Conservation (phyloP, 2,113 vertebrate species). For the Tachysurus vachellii region DNA sequence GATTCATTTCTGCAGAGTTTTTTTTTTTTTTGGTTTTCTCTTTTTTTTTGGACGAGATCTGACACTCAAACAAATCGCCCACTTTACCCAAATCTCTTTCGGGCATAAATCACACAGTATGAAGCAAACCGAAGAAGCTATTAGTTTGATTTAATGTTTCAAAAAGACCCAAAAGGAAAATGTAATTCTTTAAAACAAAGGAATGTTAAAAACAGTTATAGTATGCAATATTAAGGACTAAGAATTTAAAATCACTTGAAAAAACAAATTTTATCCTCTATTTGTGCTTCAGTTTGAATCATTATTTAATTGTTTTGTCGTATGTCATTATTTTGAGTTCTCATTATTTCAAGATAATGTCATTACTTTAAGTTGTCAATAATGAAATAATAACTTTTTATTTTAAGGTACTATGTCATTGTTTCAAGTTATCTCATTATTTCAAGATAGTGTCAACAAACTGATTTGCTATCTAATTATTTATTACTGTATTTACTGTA, state of each 20-base stretch:
- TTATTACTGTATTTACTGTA: neutral
- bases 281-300: too few relatives aligned
- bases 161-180: slow-evolving; percentile 24
- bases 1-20: slow-evolving; percentile 10
- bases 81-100: slow-evolving; percentile 36
- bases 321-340: too few relatives aligned
- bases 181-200: neutral
- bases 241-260: slow-evolving; percentile 18
- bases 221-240: neutral
- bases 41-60: slow-evolving; percentile 27
- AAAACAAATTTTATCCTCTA: neutral
- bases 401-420: neutral
- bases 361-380: neutral
- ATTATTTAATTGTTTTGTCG: too few relatives aligned
- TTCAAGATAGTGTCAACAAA: neutral
- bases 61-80: slow-evolving; percentile 39
- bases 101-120: slow-evolving; percentile 43
- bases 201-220: slow-evolving; percentile 9
- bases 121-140: slow-evolving; percentile 40
- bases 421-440: neutral
- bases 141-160: slow-evolving; percentile 44
- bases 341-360: too few relatives aligned
- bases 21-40: neutral
- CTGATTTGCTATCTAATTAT: neutral
- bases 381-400: neutral